These are phyloP conservation scores for Agrochola lota DNA, from an alignment of 2,888 invertebrate species.

Conservation along the genomic window DNA sequence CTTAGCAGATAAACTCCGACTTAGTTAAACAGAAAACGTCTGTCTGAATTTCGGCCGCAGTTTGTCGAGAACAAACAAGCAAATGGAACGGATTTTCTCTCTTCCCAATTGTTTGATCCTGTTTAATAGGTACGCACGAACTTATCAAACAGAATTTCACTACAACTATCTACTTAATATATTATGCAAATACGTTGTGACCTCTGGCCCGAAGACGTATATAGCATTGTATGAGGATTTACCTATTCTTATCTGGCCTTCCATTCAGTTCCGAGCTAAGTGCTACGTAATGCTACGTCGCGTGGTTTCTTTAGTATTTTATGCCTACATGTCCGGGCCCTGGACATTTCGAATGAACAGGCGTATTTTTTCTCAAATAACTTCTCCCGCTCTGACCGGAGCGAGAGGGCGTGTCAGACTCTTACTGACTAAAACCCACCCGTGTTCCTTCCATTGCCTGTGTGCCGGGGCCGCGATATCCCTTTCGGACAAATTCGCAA, in stretches of 20 bases:
- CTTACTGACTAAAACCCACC: no score
- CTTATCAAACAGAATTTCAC: constrained; percentile 3
- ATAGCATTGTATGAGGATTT: constrained; percentile 20
- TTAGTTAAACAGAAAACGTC: no score
- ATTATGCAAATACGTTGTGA: neutral
- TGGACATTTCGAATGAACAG: neutral
- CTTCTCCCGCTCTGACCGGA: no score
- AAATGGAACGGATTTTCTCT: neutral
- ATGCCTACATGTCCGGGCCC: neutral
- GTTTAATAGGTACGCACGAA: neutral
- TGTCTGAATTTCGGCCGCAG: no score
- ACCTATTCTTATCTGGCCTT: constrained; percentile 9
- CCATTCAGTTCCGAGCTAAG: neutral
- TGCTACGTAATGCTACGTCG: constrained; percentile 9
- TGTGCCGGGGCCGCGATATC: no score
- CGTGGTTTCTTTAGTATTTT: neutral
- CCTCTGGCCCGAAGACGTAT: neutral
- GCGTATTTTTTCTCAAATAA: neutral
- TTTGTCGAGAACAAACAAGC: neutral
- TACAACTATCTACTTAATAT: neutral
- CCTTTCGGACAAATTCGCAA: no score
- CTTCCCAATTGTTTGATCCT: neutral
- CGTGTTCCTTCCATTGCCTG: no score
- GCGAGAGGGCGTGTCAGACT: no score
- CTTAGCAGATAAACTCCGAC: no score